phyloP scores from a whole-genome alignment of 2,888 invertebrate genomes.

The Coenonympha glycerion region DNA sequence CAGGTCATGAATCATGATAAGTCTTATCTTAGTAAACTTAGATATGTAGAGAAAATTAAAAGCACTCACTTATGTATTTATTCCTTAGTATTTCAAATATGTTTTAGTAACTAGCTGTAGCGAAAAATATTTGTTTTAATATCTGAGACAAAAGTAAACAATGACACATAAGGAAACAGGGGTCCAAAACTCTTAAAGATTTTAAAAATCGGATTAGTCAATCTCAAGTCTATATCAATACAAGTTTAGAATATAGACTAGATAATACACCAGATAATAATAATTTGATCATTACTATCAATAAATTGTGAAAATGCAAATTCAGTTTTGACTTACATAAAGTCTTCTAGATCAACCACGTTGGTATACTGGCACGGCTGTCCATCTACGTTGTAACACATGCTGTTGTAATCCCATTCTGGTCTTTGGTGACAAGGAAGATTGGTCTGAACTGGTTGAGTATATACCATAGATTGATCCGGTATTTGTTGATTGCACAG shows the following conservation, averaged over 20 bases:
- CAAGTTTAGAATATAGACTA: not conserved
- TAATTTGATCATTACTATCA: no score
- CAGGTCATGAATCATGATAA: not conserved
- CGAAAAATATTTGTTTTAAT: no score
- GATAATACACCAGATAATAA: no score
- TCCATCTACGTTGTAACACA: constrained; percentile 80
- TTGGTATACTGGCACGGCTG: constrained; percentile 81
- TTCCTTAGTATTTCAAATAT: no score
- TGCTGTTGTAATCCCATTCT: constrained; percentile 79
- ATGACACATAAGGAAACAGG: no score
- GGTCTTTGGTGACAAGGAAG: constrained; percentile 68
- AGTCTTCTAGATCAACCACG: constrained; percentile 83
- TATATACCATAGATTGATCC: constrained; percentile 29
- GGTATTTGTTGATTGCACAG: constrained; percentile 66
- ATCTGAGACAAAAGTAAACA: no score
- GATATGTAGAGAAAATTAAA: not conserved
- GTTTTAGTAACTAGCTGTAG: no score
- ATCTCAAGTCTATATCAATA: no score
- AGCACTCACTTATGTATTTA: no score
- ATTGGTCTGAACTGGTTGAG: constrained; percentile 33
- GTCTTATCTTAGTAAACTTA: not conserved
- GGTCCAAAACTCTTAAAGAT: no score
- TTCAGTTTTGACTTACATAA: constrained; percentile 79
- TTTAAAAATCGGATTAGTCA: no score
- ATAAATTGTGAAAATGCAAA: no score